Conservation (phyloP, 2,113 vertebrate species). For the Phodopus roborovskii region DNA sequence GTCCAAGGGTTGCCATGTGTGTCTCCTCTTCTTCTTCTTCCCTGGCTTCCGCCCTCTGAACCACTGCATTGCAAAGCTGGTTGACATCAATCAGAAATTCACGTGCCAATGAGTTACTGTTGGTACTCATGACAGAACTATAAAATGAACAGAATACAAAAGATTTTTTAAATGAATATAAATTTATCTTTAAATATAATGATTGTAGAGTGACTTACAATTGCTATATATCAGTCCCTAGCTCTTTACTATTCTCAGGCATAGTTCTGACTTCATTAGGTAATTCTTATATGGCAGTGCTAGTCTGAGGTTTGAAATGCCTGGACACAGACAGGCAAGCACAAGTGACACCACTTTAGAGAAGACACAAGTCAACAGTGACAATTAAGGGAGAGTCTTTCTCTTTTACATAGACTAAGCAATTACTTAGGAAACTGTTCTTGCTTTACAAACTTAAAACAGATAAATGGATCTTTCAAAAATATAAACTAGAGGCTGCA, state of each 20-base stretch:
- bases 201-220: conserved; percentile 29
- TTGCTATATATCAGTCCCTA: neutral
- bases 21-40: conserved; percentile 97
- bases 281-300: neutral
- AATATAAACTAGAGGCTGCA: neutral
- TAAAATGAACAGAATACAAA: conserved; percentile 65
- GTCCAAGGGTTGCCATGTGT: conserved; percentile 95
- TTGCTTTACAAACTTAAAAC: conserved; percentile 22
- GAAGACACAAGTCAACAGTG: neutral
- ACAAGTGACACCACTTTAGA: neutral
- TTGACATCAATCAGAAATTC: conserved; percentile 98
- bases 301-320: neutral
- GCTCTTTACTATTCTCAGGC: neutral
- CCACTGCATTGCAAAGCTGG: conserved; percentile 96
- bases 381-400: neutral
- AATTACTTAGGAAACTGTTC: conserved; percentile 1
- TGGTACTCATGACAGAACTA: conserved; percentile 97
- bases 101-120: conserved; percentile 96
- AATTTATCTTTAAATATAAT: neutral
- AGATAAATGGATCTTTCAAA: conserved; percentile 9
- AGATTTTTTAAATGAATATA: conserved; percentile 36
- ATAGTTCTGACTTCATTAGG: neutral
- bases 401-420: neutral
- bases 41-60: conserved; percentile 91
- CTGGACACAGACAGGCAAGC: neutral